Percentiles rank a stretch among this genome's conserved stretches.
These are phyloP conservation scores for Smutsia temminckii DNA, from an alignment of 2,797 vertebrate genomes.

Conservation along the genomic window DNA sequence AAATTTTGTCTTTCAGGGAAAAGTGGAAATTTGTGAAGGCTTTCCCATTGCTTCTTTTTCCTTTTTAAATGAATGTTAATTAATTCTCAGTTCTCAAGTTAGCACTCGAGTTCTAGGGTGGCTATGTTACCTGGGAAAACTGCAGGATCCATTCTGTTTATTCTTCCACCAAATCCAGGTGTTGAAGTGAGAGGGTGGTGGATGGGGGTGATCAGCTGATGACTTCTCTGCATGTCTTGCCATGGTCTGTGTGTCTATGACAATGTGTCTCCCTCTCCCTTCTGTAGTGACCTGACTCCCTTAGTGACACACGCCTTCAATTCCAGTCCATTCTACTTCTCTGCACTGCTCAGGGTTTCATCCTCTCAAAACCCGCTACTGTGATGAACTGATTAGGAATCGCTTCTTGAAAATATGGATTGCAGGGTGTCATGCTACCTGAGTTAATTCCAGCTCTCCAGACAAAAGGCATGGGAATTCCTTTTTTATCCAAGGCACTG, in stretches of 20 bases:
- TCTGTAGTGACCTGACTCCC: no score
- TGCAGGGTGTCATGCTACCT: no score
- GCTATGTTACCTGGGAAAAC: background rate
- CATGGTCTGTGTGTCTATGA: background rate
- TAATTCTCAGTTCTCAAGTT: no score
- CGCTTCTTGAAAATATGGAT: background rate
- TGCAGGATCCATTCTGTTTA: background rate
- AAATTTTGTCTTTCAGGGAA: background rate
- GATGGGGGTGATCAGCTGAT: accelerated
- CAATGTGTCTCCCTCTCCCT: background rate
- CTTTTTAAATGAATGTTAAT: background rate
- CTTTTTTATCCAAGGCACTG: no score
- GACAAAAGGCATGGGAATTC: background rate
- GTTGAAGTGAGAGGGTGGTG: accelerated
- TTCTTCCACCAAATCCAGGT: background rate
- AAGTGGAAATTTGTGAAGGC: accelerated
- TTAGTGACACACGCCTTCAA: background rate
- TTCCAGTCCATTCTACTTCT: background rate
- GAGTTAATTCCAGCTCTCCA: background rate
- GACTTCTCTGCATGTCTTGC: background rate
- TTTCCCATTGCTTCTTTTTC: background rate
- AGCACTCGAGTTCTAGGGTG: no score
- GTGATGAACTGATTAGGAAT: background rate
- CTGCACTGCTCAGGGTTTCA: accelerated
- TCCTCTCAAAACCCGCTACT: background rate